These are phyloP conservation scores for Sitophilus oryzae DNA, from an alignment of 1,140 invertebrate species.

Conservation along the genomic window DNA sequence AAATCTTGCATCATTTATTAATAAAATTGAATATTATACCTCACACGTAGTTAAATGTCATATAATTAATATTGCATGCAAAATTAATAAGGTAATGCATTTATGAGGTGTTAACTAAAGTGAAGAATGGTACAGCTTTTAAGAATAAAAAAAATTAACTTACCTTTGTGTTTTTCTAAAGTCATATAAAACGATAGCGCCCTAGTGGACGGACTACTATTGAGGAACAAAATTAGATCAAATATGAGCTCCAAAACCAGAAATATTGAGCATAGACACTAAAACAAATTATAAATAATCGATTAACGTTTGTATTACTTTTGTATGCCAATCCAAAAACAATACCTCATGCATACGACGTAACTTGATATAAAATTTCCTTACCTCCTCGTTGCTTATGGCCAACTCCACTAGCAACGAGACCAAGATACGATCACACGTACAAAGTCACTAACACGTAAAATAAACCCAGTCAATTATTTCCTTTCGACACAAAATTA, in stretches of 20 bases:
- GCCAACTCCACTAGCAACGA: constrained; percentile 1
- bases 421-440: background rate
- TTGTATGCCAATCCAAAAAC: no score
- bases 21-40: no score
- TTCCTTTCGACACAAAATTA: background rate
- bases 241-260: background rate
- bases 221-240: constrained; percentile 11
- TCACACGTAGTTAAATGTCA: no score
- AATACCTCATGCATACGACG: background rate
- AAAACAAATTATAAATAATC: no score
- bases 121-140: no score
- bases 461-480: background rate
- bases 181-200: constrained; percentile 80
- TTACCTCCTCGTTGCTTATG: constrained; percentile 19
- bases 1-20: no score
- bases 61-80: no score
- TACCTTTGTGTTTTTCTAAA: constrained; percentile 72
- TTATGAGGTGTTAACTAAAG: no score
- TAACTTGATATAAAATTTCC: constrained; percentile 6
- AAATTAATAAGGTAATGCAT: no score
- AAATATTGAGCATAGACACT: background rate
- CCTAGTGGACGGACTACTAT: constrained; percentile 59
- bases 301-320: no score
- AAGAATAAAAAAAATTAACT: no score
- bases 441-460: background rate